phyloP scores from a whole-genome alignment of 2,888 invertebrate species.

The Allolobophora icterica region DNA sequence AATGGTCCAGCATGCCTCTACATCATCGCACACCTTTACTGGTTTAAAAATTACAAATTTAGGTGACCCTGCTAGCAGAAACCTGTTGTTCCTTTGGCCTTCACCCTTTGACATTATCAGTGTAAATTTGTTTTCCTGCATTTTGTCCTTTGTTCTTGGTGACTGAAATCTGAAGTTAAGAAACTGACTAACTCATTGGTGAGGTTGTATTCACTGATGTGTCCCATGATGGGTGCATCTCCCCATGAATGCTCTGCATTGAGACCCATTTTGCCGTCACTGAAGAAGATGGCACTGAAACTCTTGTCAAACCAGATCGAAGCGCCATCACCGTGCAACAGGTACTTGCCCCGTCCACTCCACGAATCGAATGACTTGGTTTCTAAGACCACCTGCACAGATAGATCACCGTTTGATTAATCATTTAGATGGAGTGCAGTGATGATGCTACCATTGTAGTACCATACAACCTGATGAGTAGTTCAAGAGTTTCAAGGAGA shows the following conservation, averaged over 20 bases:
- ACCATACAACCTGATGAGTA: neutral
- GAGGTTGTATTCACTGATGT: constrained; percentile 66
- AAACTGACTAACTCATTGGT: constrained; percentile 63
- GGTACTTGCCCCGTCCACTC: constrained; percentile 61
- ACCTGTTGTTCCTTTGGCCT: neutral
- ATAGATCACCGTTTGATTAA: neutral
- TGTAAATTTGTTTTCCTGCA: neutral
- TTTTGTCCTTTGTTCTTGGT: neutral
- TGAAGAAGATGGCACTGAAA: constrained; percentile 64
- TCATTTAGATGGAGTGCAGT: neutral
- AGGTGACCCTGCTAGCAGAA: too few species aligned
- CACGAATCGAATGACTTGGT: constrained; percentile 56
- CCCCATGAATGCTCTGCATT: constrained; percentile 68
- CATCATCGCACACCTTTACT: too few species aligned
- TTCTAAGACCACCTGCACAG: constrained; percentile 59
- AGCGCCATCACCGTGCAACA: constrained; percentile 66
- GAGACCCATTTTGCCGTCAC: constrained; percentile 66
- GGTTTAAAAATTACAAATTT: too few species aligned
- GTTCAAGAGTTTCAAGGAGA: too few species aligned
- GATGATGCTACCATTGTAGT: neutral
- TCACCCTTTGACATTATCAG: neutral
- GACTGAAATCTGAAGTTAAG: neutral
- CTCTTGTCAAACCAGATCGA: constrained; percentile 68
- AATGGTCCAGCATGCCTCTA: too few species aligned
- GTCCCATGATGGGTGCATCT: constrained; percentile 68